Conservation (phyloP, 2,888 invertebrate genomes). For the Chelonus formosanus region DNA sequence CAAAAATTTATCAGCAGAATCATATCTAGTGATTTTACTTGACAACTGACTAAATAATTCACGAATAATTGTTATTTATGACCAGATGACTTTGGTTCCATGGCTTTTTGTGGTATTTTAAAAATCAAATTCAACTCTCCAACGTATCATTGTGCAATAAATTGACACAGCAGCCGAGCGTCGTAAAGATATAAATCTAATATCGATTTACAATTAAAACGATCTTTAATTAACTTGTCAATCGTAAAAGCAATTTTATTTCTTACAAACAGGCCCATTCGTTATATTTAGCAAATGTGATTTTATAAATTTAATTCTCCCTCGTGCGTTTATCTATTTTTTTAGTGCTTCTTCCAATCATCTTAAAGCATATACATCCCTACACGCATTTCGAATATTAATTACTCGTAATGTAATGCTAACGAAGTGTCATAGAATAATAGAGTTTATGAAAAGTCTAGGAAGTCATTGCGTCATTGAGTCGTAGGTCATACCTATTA, state of each 20-base stretch:
- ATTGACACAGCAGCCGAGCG: not conserved
- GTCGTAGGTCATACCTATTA: conserved; percentile 61
- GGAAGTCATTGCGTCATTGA: conserved; percentile 61
- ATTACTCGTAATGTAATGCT: conserved; percentile 6
- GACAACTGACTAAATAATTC: too few species aligned
- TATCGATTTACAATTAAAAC: conserved; percentile 16
- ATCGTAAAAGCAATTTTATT: conserved; percentile 10
- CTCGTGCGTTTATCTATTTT: too few species aligned
- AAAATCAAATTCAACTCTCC: too few species aligned
- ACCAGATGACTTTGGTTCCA: too few species aligned
- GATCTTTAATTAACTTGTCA: conserved; percentile 16
- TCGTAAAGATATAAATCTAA: conserved; percentile 10
- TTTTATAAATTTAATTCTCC: not conserved
- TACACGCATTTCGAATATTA: not conserved
- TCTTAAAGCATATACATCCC: too few species aligned
- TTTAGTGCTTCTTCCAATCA: too few species aligned
- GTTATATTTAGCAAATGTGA: conserved; percentile 3
- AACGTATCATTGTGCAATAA: not conserved
- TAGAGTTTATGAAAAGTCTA: conserved; percentile 40
- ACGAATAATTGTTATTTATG: too few species aligned
- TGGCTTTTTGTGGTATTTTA: not conserved
- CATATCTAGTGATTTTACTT: not conserved
- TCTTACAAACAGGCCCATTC: conserved; percentile 5
- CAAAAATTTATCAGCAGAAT: conserved; percentile 3
- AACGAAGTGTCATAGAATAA: conserved; percentile 12